phyloP scores from a whole-genome alignment of 2,113 vertebrate species.

The Neogale vison region DNA sequence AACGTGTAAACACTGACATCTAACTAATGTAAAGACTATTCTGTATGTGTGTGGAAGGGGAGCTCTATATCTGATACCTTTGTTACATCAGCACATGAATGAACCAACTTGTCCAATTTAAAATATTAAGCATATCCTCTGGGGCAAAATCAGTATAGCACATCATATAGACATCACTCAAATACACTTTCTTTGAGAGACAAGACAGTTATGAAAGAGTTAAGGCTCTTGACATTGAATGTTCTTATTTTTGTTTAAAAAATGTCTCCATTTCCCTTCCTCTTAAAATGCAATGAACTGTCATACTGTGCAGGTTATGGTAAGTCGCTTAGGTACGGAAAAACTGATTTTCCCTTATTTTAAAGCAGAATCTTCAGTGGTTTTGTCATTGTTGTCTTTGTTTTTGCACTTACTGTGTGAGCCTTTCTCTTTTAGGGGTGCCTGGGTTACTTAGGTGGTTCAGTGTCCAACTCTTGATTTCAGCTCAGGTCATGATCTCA shows the following conservation, averaged over 20 bases:
- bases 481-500: neutral
- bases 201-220: neutral
- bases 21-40: neutral
- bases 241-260: conserved; percentile 12
- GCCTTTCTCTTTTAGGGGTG: neutral
- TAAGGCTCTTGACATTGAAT: neutral
- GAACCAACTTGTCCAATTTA: neutral
- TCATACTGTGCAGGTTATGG: neutral
- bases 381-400: neutral
- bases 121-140: conserved; percentile 27
- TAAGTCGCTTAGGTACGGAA: neutral
- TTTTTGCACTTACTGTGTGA: neutral
- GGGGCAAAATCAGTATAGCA: conserved; percentile 15
- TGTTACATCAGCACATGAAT: neutral
- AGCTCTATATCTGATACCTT: neutral
- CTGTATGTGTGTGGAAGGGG: neutral
- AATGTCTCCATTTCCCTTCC: neutral
- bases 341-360: neutral
- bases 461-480: neutral
- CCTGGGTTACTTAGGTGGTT: neutral
- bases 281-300: neutral
- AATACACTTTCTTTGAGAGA: conserved; percentile 16
- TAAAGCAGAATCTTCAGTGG: neutral
- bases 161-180: neutral
- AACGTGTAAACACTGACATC: neutral